Conservation (phyloP, 2,797 vertebrate species). For the Staurois parvus region DNA sequence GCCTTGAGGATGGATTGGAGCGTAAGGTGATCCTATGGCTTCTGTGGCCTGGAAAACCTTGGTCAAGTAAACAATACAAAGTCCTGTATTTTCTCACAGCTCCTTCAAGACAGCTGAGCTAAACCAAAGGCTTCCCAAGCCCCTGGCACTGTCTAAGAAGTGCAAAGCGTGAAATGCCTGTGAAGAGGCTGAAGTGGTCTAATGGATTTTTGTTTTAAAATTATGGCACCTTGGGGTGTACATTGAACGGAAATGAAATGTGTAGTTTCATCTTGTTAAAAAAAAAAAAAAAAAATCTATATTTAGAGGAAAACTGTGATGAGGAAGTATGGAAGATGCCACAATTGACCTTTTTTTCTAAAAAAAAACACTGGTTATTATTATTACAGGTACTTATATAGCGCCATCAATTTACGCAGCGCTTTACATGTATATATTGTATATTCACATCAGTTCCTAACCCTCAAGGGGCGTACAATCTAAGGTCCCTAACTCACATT, state of each 20-base stretch:
- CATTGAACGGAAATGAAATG: background rate
- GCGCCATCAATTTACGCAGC: too few species aligned
- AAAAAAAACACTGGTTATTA: too few species aligned
- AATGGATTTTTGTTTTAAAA: slow-evolving; percentile 8
- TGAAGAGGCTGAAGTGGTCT: background rate
- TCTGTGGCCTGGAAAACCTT: slow-evolving; percentile 8
- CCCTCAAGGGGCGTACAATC: too few species aligned
- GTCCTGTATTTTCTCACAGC: slow-evolving; percentile 5
- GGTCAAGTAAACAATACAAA: slow-evolving; percentile 44
- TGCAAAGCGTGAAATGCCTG: background rate
- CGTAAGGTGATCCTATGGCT: slow-evolving; percentile 39
- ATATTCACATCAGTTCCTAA: too few species aligned
- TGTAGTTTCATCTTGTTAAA: background rate
- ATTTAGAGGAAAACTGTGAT: too few species aligned
- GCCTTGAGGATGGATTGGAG: slow-evolving; percentile 2
- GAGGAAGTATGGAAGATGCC: too few species aligned
- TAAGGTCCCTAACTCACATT: too few species aligned
- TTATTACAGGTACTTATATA: too few species aligned
- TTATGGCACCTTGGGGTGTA: background rate
- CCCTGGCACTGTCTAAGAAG: background rate
- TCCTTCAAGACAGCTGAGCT: slow-evolving; percentile 22
- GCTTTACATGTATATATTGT: too few species aligned
- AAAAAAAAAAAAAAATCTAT: background rate
- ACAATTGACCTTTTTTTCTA: too few species aligned
- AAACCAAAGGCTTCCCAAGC: background rate